Evolutionary conservation across 2,113 vertebrate genomes (phyloP).

Genomic region (Bombycilla garrulus): DNA sequence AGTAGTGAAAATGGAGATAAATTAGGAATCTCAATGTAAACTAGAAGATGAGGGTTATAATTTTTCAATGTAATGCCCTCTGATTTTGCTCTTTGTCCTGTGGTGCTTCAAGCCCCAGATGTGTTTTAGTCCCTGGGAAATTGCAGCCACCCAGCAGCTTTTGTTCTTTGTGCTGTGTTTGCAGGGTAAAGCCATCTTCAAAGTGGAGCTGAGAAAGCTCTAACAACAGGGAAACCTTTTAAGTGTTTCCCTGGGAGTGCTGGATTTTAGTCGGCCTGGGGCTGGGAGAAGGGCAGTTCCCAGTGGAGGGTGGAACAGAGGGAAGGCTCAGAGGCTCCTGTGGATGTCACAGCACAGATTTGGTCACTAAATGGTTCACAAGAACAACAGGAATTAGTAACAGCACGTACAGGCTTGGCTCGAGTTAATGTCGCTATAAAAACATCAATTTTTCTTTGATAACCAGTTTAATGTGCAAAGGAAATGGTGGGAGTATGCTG

Average conservation of each 20-base stretch:
- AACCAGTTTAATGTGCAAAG: neutral
- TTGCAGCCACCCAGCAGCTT: neutral
- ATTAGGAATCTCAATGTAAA: neutral
- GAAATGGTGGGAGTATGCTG: neutral
- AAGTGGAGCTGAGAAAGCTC: neutral
- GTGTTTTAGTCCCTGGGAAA: neutral
- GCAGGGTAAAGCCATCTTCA: neutral
- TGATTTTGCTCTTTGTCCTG: neutral
- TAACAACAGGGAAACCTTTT: neutral
- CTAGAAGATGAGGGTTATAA: neutral
- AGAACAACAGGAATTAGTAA: neutral
- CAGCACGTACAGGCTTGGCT: neutral
- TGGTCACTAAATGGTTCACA: neutral
- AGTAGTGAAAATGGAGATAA: neutral
- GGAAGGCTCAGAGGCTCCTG: neutral
- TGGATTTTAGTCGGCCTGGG: neutral
- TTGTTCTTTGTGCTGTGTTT: neutral
- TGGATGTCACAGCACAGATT: neutral
- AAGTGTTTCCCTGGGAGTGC: neutral
- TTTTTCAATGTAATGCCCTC: neutral
- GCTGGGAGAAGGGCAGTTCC: neutral
- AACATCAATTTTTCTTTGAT: neutral
- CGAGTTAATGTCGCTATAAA: conserved; percentile 14
- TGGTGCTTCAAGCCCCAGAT: neutral
- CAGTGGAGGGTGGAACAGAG: neutral